phyloP scores from a whole-genome alignment of 2,113 vertebrate genomes.

The Calidris pygmaea region DNA sequence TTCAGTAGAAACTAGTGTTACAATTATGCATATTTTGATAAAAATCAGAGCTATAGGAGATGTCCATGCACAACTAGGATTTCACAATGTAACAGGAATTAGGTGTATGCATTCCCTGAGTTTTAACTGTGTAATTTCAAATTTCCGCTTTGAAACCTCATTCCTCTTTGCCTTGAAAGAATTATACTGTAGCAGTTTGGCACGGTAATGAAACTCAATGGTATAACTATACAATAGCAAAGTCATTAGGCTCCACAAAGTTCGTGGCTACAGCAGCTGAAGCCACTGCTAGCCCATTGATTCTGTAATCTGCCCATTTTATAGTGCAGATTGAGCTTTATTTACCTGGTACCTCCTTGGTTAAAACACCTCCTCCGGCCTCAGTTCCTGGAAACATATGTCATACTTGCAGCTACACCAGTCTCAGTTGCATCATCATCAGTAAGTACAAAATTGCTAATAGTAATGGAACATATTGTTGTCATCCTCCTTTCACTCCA shows the following conservation, averaged over 20 bases:
- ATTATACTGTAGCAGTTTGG: background rate
- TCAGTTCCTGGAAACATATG: background rate
- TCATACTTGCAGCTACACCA: background rate
- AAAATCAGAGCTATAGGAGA: background rate
- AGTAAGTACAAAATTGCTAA: background rate
- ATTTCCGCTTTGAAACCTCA: slow-evolving; percentile 1
- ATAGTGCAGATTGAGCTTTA: background rate
- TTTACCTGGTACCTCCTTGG: background rate
- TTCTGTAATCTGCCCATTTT: background rate
- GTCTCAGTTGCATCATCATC: background rate
- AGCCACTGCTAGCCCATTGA: background rate
- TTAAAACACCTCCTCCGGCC: background rate
- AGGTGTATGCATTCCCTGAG: background rate
- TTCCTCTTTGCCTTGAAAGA: background rate
- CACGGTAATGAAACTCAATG: background rate
- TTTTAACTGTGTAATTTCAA: background rate
- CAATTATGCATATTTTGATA: background rate
- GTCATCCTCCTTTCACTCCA: background rate
- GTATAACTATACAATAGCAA: background rate
- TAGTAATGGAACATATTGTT: background rate
- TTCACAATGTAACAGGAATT: background rate
- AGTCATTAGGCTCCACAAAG: background rate
- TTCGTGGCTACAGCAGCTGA: background rate
- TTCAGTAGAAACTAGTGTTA: background rate
- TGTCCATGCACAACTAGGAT: background rate